Base-by-base conservation (phyloP, 2,797 vertebrate genomes). In the Brachyalestes nurse region DNA sequence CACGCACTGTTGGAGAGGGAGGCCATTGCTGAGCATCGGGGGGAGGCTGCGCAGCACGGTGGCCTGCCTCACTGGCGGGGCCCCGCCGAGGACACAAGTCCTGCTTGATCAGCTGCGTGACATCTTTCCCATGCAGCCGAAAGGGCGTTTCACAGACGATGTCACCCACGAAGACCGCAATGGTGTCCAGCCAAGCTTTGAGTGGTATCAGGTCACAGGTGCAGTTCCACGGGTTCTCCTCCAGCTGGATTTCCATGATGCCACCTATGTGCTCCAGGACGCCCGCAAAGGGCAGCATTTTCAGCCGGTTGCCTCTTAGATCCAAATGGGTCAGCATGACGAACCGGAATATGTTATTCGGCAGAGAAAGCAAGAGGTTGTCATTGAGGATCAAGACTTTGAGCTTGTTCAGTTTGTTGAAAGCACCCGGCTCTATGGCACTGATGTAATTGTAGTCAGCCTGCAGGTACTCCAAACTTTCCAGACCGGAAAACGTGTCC, bases 151-250 rank as follows among this genome's bases (percentile, higher is more conserved):
- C 98, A 0, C 98, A 99, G 61, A 99, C 97, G 1, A 99, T 97
- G 90, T 99, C 97, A 0, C 97, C 97, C 0, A 99, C 97, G 0
- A 97, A 98, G 28, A 99, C 97, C 0, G 97, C 96, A 82, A 99
- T 98, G n/a, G 97, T 99, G 90, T 99, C 98, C 75, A 99, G 87
- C 98, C 98, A 99, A 57, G 97, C 95, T 88, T 98, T 99, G 66
- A 99, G 96, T 0, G 97, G 96, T 66, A 99, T 95, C 74, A 99
- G 89, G 87, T 99, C 98, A 0, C 98, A 99, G 19, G 97, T 99
- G 91, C 98, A 99, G 80, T 99, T 99, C 98, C 98, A 99, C 0
- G 98, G 98, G 83, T 99, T 99, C 86, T 99, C 97, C 86, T 99
- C 97, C 84, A 99, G 93, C 92, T 99, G 97, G 84, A 99, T 99